Percentiles rank a stretch among this genome's conserved stretches.
Conservation (phyloP, 1,140 invertebrate genomes). For the Drosophila bipectinata region DNA sequence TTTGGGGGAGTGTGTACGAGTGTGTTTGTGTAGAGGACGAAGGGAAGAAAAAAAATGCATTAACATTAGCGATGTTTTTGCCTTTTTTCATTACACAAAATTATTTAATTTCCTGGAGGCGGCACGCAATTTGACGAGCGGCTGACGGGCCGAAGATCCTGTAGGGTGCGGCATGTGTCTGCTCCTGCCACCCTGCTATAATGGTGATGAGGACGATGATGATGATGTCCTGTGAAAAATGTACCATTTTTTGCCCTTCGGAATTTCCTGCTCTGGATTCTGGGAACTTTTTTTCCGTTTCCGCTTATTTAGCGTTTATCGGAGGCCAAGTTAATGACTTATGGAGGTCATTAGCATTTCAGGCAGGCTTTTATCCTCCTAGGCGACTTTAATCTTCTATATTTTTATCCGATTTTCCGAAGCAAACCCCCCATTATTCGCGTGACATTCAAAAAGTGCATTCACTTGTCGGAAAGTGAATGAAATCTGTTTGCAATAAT, state of each 20-base stretch:
- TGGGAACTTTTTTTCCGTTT: constrained; percentile 25
- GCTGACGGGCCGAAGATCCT: constrained; percentile 44
- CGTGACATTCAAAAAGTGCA: constrained; percentile 58
- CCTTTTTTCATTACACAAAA: constrained; percentile 72
- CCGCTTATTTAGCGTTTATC: constrained; percentile 64
- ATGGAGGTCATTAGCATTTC: constrained; percentile 74
- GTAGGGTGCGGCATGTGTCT: constrained; percentile 32
- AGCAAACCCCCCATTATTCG: background rate
- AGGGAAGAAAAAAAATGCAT: constrained; percentile 52
- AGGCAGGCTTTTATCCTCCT: background rate
- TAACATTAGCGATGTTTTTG: constrained; percentile 60
- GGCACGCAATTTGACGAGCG: constrained; percentile 71
- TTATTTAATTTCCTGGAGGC: constrained; percentile 79
- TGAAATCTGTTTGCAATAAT: constrained; percentile 78
- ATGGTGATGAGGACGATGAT: constrained; percentile 33
- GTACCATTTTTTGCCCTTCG: constrained; percentile 23
- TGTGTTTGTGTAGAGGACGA: constrained; percentile 11
- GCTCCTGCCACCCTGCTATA: background rate
- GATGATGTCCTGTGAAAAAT: constrained; percentile 57
- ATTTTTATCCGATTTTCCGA: constrained; percentile 16
- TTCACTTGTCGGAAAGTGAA: constrained; percentile 32
- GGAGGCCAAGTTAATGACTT: constrained; percentile 71
- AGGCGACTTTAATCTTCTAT: background rate
- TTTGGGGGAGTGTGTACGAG: constrained; percentile 26
- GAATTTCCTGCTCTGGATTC: constrained; percentile 36